phyloP scores from a whole-genome alignment of 2,888 invertebrate genomes.

The Drosophila infuscata region DNA sequence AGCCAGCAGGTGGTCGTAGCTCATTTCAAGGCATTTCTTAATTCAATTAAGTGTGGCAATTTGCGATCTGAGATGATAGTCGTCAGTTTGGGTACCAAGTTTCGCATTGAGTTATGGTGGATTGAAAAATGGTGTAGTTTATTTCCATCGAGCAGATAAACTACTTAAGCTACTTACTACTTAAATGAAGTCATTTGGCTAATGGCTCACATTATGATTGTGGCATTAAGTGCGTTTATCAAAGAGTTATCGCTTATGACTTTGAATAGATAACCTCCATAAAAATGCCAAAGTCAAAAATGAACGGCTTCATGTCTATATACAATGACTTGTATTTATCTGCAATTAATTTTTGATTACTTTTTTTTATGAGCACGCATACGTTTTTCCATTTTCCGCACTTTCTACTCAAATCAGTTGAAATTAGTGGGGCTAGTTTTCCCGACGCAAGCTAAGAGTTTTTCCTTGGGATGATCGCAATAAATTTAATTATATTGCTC shows the following conservation, averaged over 20 bases:
- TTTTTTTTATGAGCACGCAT: neutral
- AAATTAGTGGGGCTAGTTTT: conserved; percentile 20
- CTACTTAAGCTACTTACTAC: conserved; percentile 7
- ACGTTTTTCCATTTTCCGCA: neutral
- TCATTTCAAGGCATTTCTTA: conserved; percentile 28
- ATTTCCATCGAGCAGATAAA: conserved; percentile 2
- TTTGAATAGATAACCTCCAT: neutral
- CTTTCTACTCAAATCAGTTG: neutral
- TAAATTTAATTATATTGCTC: conserved; percentile 57
- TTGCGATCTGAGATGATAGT: conserved; percentile 34
- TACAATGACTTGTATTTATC: neutral
- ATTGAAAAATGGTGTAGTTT: conserved; percentile 1
- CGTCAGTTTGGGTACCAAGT: conserved; percentile 1
- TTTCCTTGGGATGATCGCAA: conserved; percentile 45
- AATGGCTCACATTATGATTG: conserved; percentile 1
- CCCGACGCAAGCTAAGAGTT: conserved; percentile 11
- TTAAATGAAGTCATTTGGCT: conserved; percentile 20
- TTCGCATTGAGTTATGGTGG: conserved; percentile 9
- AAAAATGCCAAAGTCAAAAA: neutral
- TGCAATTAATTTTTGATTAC: neutral
- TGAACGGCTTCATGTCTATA: neutral
- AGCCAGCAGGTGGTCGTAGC: conserved; percentile 58
- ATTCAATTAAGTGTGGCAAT: conserved; percentile 21
- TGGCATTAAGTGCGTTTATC: neutral
- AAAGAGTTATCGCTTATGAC: conserved; percentile 1